These are phyloP conservation scores for Bubalus kerabau DNA, from an alignment of 2,113 vertebrate species.

Conservation along the genomic window DNA sequence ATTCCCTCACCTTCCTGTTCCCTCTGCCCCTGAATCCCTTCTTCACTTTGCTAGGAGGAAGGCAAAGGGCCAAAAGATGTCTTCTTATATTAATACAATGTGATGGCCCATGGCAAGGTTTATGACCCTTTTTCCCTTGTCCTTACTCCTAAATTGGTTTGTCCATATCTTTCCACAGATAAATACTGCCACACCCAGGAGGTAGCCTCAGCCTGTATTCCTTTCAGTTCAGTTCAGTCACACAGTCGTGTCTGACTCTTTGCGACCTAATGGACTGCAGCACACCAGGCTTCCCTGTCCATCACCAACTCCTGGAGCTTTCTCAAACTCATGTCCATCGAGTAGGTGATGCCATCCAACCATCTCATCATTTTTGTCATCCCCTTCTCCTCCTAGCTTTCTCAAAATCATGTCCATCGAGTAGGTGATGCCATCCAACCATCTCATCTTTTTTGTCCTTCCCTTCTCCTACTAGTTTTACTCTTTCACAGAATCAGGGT, in stretches of 20 bases:
- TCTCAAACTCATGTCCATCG: background rate
- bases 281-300: background rate
- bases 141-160: background rate
- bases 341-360: background rate
- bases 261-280: background rate
- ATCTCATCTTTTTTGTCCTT: background rate
- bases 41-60: background rate
- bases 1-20: background rate
- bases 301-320: background rate
- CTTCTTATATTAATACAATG: background rate
- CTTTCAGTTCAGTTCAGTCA: background rate
- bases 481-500: background rate
- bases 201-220: background rate
- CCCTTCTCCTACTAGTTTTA: background rate
- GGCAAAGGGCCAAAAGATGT: background rate
- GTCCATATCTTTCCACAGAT: background rate
- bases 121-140: slow-evolving; percentile 7
- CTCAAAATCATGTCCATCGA: background rate
- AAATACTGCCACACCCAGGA: background rate
- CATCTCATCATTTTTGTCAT: background rate
- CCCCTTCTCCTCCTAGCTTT: background rate
- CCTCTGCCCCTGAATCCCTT: background rate
- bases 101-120: background rate
- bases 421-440: background rate
- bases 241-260: background rate